A percentile compares a stretch with the other conserved stretches of the same genome.
phyloP scores from a whole-genome alignment of 2,888 invertebrate species.

The Ochropacha duplaris region DNA sequence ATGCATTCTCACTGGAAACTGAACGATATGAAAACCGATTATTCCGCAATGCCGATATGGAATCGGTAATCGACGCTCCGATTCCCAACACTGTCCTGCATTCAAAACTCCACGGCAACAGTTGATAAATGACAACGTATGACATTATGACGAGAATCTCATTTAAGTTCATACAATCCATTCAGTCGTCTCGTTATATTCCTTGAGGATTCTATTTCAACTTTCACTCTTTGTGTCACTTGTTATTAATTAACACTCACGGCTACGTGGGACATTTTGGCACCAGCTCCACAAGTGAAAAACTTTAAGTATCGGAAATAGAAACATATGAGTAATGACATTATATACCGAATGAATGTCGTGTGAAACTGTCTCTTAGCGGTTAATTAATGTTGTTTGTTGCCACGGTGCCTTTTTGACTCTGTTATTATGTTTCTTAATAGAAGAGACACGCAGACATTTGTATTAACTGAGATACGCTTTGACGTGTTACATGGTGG shows the following conservation, averaged over 20 bases:
- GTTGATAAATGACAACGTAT: constrained; percentile 44
- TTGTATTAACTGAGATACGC: constrained; percentile 34
- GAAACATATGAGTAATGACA: constrained; percentile 72
- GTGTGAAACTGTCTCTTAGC: constrained; percentile 70
- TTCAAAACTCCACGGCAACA: constrained; percentile 11
- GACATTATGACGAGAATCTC: constrained; percentile 37
- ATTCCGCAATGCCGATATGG: constrained; percentile 22
- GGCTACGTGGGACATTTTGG: constrained; percentile 65
- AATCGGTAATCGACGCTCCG: constrained; percentile 8
- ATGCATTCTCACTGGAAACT: neutral
- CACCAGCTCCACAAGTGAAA: constrained; percentile 55
- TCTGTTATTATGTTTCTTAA: constrained; percentile 43
- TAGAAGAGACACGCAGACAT: constrained; percentile 55
- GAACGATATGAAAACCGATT: neutral
- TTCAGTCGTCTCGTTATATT: constrained; percentile 42
- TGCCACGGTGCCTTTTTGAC: constrained; percentile 41
- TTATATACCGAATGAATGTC: constrained; percentile 60
- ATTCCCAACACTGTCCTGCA: constrained; percentile 8
- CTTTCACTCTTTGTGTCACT: constrained; percentile 59
- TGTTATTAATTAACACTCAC: constrained; percentile 71
- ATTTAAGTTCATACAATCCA: constrained; percentile 51
- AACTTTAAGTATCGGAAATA: constrained; percentile 75
- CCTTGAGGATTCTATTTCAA: constrained; percentile 44
- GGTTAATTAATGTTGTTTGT: constrained; percentile 66
- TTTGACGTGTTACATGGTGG: neutral